Evolutionary conservation across 2,113 vertebrate genomes (phyloP).

Genomic region (Oncorhynchus tshawytscha): DNA sequence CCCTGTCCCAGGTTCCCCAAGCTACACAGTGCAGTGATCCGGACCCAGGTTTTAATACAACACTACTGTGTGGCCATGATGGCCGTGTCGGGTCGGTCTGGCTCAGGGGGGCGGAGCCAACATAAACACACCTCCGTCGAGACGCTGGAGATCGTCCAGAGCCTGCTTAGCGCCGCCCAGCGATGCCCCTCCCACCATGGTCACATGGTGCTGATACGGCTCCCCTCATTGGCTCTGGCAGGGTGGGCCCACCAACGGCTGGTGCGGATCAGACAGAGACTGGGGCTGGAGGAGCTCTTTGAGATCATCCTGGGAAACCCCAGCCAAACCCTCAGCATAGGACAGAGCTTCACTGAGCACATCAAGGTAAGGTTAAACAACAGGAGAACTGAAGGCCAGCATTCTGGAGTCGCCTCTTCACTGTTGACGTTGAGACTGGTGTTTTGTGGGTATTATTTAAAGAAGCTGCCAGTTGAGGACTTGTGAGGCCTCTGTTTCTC

Average conservation of each 20-base stretch:
- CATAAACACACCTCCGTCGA: constrained; percentile 95
- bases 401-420: too few species aligned
- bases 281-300: constrained; percentile 88
- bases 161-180: constrained; percentile 82
- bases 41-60: constrained; percentile 90
- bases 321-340: constrained; percentile 78
- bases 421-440: too few species aligned
- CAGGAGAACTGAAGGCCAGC: too few species aligned
- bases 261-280: constrained; percentile 81
- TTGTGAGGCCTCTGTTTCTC: too few species aligned
- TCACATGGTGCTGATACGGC: constrained; percentile 93
- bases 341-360: constrained; percentile 86
- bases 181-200: constrained; percentile 87
- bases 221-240: constrained; percentile 88
- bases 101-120: constrained; percentile 69
- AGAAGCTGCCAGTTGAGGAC: too few species aligned
- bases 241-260: constrained; percentile 88
- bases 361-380: constrained; percentile 79
- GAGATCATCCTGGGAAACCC: constrained; percentile 92
- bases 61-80: constrained; percentile 95
- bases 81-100: constrained; percentile 82
- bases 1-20: constrained; percentile 84
- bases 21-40: constrained; percentile 92
- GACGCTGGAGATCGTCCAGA: constrained; percentile 92
- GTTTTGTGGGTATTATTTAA: too few species aligned